phyloP scores from a whole-genome alignment of 92 coral and sea anemone genomes.

The Galaxea fascicularis region DNA sequence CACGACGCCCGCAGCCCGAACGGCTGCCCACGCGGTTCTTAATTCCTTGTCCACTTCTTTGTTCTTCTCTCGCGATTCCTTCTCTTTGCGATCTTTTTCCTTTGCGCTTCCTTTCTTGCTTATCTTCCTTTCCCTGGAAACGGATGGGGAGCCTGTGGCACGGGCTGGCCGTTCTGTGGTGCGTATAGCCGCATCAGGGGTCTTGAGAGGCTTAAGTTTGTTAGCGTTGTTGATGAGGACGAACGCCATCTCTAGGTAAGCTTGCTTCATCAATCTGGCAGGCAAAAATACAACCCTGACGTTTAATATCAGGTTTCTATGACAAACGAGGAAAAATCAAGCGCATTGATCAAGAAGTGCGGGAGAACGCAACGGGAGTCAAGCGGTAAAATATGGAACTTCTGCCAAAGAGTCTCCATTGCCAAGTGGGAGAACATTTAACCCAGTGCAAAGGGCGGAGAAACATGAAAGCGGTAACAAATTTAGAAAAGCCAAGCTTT shows the following conservation, averaged over 20 bases:
- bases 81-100: slow-evolving; percentile 53
- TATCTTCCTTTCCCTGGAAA: slow-evolving; percentile 36
- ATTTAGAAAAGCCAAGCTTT: too few relatives aligned
- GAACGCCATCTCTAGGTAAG: slow-evolving; percentile 86
- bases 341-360: not conserved
- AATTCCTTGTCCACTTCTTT: slow-evolving; percentile 77
- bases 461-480: too few relatives aligned
- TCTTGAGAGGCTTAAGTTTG: slow-evolving; percentile 34
- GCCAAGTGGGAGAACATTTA: too few relatives aligned
- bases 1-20: slow-evolving; percentile 85
- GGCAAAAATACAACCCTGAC: not conserved
- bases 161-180: slow-evolving; percentile 17
- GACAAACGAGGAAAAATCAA: not conserved
- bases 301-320: not conserved
- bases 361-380: too few relatives aligned
- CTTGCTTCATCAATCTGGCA: slow-evolving; percentile 87
- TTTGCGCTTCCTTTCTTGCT: slow-evolving; percentile 56
- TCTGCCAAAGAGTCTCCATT: too few relatives aligned
- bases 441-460: too few relatives aligned
- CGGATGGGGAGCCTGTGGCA: slow-evolving; percentile 8
- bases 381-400: too few relatives aligned
- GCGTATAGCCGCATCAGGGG: slow-evolving; percentile 22
- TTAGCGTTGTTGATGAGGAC: slow-evolving; percentile 66
- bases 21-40: slow-evolving; percentile 84
- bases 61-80: slow-evolving; percentile 73